Evolutionary conservation across 2,797 vertebrate genomes (phyloP).

Genomic region (Poeciliopsis turneri): DNA sequence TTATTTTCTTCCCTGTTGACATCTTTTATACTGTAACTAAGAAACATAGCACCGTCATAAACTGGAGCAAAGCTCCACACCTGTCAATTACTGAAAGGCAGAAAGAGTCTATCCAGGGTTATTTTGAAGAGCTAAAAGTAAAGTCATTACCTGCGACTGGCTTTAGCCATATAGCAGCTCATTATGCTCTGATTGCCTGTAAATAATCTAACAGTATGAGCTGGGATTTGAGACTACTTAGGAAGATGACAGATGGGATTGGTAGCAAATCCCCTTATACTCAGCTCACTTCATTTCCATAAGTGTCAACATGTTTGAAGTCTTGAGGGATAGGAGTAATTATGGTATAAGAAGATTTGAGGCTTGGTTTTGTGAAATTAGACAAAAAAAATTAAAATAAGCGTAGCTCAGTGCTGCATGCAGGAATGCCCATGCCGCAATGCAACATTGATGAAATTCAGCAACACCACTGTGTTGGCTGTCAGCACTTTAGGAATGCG

Average conservation of each 20-base stretch:
- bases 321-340: conserved; percentile 35
- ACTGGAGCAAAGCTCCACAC: neutral
- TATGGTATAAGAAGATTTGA: conserved; percentile 32
- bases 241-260: conserved; percentile 78
- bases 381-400: conserved; percentile 17
- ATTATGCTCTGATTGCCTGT: conserved; percentile 53
- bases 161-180: conserved; percentile 36
- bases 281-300: conserved; percentile 73
- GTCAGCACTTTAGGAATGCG: conserved; percentile 44
- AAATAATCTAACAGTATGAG: conserved; percentile 57
- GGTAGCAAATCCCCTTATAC: conserved; percentile 73
- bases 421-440: conserved; percentile 16
- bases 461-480: conserved; percentile 24
- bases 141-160: conserved; percentile 40
- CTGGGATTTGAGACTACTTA: conserved; percentile 71
- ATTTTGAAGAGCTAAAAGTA: conserved; percentile 23
- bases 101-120: neutral
- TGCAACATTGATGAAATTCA: conserved; percentile 30
- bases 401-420: neutral
- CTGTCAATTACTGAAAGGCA: neutral
- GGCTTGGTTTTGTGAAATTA: conserved; percentile 30
- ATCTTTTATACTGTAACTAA: neutral
- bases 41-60: neutral
- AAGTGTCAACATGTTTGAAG: conserved; percentile 62
- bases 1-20: neutral